Evolutionary conservation across 64 coral and sea anemone genomes (phyloP).

Genomic region (Stichodactyla mertensii): DNA sequence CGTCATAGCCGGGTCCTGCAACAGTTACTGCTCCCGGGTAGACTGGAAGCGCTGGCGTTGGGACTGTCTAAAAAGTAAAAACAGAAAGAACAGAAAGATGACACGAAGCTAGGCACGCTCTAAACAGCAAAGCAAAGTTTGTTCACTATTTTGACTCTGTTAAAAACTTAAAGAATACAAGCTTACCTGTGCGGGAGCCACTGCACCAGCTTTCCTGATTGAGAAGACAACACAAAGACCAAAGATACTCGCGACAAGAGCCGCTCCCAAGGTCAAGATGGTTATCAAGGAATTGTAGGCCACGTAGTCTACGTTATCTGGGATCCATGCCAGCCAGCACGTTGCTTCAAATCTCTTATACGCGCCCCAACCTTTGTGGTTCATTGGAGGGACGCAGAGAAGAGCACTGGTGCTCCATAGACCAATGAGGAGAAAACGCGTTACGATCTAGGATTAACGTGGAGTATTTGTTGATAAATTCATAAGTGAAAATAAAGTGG

Average conservation of each 20-base stretch:
- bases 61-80: neutral
- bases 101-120: neutral
- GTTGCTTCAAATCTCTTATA: constrained; percentile 13
- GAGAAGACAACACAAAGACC: neutral
- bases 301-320: neutral
- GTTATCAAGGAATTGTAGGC: neutral
- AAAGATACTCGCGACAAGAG: neutral
- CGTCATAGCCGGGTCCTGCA: neutral
- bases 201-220: neutral
- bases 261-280: neutral
- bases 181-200: neutral
- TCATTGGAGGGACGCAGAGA: constrained; percentile 6
- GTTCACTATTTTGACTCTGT: no score
- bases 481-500: no score
- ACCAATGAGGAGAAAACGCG: neutral
- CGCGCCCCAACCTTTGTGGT: neutral
- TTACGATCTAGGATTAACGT: neutral
- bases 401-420: neutral
- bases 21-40: neutral
- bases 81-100: neutral
- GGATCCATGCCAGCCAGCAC: constrained; percentile 17
- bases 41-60: neutral
- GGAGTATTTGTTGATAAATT: neutral
- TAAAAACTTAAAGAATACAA: no score
- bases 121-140: no score